Evolutionary conservation across 1,140 invertebrate genomes (phyloP), one percentile per base, ranked within the genome.

Genomic region (Agrypnia vestita): DNA sequence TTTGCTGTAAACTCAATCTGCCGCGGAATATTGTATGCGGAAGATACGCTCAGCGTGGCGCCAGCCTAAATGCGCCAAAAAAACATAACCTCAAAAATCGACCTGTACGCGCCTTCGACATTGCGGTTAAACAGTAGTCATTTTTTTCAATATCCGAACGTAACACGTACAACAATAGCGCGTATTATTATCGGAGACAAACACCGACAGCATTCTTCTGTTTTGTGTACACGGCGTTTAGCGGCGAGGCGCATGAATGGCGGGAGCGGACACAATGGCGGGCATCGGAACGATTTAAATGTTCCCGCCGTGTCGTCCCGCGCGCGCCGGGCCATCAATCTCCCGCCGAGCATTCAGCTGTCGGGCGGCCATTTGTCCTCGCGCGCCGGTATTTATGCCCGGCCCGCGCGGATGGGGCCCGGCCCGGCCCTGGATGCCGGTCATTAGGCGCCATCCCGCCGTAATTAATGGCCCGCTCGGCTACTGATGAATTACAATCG

Each of bases 321-420:
- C 59, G 59, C 3, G 59, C 13, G 59, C 25, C 11, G 59, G 9
- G 59, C 59, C 59, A 62, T 62, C 25, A 62, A 62, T 62, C 59
- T 62, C 59, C 59, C 59, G 59, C 59, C 59, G 25, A 62, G 59
- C 25, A 62, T 62, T 62, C 59, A 62, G 9, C 21, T 25, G 59
- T 62, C 59, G 25, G 59, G 19, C 10, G 21, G 25, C 59, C 59
- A 62, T 62, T 62, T 62, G 59, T 62, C 59, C 59, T 15, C 59
- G 59, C 59, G 59, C 11, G 59, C 9, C 59, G 59, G 21, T 62
- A 62, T 62, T 62, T 62, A 62, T 62, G 59, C 25, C 59, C 7
- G 8, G 59, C 59, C 59, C 17, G 59, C 53, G 15, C 53, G 4
- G 53, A 56, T 56, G 15, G 53, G 19, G 10, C 53, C 9, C 6